Evolutionary conservation across 2,113 vertebrate genomes (phyloP).

Genomic region (Fregetta grallaria): DNA sequence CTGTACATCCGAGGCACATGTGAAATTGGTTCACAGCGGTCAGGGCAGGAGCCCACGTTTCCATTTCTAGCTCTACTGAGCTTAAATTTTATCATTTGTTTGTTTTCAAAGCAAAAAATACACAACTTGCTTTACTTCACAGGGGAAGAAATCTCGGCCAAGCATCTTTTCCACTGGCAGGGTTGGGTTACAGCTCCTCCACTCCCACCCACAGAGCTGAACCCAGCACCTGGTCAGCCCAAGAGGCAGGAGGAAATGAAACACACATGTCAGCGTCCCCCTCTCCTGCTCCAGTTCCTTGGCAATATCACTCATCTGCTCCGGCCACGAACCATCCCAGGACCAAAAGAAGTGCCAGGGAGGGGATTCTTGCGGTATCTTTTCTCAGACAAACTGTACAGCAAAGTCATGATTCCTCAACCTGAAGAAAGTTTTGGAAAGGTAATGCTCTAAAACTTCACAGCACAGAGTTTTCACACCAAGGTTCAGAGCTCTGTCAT

Average conservation of each 20-base stretch:
- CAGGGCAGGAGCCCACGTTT: neutral
- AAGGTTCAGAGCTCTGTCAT: neutral
- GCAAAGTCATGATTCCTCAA: neutral
- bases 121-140: neutral
- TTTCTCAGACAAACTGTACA: neutral
- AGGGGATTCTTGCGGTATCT: neutral
- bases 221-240: neutral
- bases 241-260: neutral
- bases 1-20: neutral
- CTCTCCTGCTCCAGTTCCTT: neutral
- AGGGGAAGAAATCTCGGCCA: neutral
- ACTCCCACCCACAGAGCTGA: neutral
- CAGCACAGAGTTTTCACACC: neutral
- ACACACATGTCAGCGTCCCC: neutral
- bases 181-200: neutral
- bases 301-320: neutral
- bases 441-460: neutral
- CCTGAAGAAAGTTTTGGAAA: neutral
- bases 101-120: conserved; percentile 14
- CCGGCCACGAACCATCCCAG: neutral
- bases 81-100: neutral
- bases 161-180: neutral
- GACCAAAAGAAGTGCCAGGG: neutral
- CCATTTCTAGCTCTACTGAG: neutral
- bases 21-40: neutral